Evolutionary conservation across 2,888 invertebrate species (phyloP).

Genomic region (Tineola bisselliella): DNA sequence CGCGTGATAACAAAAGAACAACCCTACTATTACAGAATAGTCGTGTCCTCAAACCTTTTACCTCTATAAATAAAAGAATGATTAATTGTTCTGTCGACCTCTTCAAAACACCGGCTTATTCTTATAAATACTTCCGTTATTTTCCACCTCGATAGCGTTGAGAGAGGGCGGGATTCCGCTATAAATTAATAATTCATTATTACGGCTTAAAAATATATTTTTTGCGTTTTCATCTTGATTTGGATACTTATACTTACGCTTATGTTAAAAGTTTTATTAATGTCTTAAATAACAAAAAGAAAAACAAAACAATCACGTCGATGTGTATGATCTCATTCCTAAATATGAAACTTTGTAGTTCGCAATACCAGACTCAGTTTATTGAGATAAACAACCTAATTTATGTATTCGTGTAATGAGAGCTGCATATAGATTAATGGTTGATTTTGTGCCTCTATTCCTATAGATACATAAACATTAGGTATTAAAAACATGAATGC

Average conservation of each 20-base stretch:
- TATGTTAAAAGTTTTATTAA: neutral
- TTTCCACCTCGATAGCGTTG: conserved; percentile 61
- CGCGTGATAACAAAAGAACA: conserved; percentile 42
- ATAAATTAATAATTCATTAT: conserved; percentile 62
- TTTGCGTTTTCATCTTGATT: neutral
- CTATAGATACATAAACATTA: neutral
- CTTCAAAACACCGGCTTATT: conserved; percentile 64
- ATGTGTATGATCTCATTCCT: too few relatives aligned
- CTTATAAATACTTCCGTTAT: conserved; percentile 66
- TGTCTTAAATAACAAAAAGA: too few relatives aligned
- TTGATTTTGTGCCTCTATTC: neutral
- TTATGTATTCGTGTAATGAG: too few relatives aligned
- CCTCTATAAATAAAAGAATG: conserved; percentile 55
- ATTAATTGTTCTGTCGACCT: conserved; percentile 65
- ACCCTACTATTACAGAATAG: conserved; percentile 40
- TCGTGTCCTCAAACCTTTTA: conserved; percentile 60
- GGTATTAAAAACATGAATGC: neutral
- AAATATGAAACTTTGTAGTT: conserved; percentile 13
- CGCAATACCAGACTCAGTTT: conserved; percentile 15
- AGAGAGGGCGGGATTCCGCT: conserved; percentile 51
- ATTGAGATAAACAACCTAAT: neutral
- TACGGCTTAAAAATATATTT: conserved; percentile 34
- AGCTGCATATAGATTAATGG: neutral
- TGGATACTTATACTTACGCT: neutral
- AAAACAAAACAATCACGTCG: too few relatives aligned